Evolutionary conservation across 1,140 invertebrate genomes (phyloP), one percentile per base, ranked within the genome.

Genomic region (Drosophila serrata): DNA sequence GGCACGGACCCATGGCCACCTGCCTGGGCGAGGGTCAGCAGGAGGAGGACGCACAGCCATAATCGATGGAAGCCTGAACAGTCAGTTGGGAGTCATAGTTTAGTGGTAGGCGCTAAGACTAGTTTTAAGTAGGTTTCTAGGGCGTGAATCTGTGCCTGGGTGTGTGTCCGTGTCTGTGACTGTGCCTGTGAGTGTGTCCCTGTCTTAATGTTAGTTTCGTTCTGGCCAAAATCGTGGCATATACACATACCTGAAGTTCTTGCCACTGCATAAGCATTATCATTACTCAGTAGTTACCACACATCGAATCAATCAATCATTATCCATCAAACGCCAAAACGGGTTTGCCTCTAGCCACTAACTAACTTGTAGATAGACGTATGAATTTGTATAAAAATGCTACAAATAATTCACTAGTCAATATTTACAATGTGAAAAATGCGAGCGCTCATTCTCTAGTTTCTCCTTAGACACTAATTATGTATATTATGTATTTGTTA

Each of bases 401-500:
- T 69, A 90, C 79, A 90, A 90, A 77, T 90, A 82, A 86, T 91
- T 82, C 79, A 85, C 88, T 91, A 91, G 88, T 91, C 88, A 91
- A 69, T n/a, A n/a, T n/a, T 90, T 91, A 91, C 85, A 90, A 88
- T 81, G 86, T 88, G 85, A 88, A 90, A 81, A 81, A 81, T 88
- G 73, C 85, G 69, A 90, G 85, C 76, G 79, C 82, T 85, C 84
- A 80, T 81, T 79, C 33, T 81, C 55, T 88, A 88, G 63, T 81
- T 84, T 76, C 51, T 46, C 63, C 65, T 45, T 82, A 77, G 70
- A 42, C 55, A 45, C 27, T 56, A 63, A 15, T 19, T 68, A 56
- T 63, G 4, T 53, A 59, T 53, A 39, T 40, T 69, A 15, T 35
- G 56, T 70, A 68, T 63, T 53, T 79, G 33, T 76, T 70, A 79